Percentiles rank a stretch among this genome's conserved stretches.
Evolutionary conservation across 1,140 invertebrate species (phyloP).

Genomic region (Triops cancriformis): DNA sequence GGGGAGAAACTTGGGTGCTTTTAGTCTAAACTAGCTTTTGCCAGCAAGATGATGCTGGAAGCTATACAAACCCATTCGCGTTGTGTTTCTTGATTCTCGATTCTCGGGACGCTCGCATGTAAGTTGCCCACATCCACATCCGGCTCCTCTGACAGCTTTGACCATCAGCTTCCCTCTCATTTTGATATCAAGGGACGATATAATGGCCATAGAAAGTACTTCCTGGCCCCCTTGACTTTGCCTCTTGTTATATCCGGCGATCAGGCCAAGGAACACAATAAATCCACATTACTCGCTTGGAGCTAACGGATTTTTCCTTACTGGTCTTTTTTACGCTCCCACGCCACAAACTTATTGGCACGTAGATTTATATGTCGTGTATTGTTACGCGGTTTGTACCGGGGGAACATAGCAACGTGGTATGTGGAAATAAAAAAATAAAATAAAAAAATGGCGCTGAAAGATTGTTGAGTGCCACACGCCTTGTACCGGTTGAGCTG

Average conservation of each 20-base stretch:
- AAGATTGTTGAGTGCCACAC: background rate
- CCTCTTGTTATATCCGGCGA: background rate
- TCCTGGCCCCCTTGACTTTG: background rate
- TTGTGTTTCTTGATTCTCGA: background rate
- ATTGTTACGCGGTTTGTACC: background rate
- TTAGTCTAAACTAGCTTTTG: background rate
- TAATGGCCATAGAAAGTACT: background rate
- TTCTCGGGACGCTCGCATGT: background rate
- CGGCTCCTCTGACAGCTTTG: constrained; percentile 8
- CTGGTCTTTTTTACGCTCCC: background rate
- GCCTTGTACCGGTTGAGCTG: background rate
- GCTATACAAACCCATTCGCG: too few relatives aligned
- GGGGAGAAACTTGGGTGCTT: background rate
- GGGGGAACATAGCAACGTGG: background rate
- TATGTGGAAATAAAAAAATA: background rate
- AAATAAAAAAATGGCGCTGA: background rate
- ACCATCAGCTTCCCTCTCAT: constrained; percentile 12
- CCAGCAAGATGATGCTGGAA: background rate
- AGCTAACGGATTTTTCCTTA: background rate
- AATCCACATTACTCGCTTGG: constrained; percentile 1
- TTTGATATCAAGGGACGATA: background rate
- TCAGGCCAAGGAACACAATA: background rate
- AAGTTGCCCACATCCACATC: background rate
- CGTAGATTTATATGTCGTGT: background rate
- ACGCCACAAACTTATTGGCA: background rate